A percentile compares a stretch with the other conserved stretches of the same genome.
Evolutionary conservation across 23 tunicate genomes (phyloP).

Genomic region (Styela clava): DNA sequence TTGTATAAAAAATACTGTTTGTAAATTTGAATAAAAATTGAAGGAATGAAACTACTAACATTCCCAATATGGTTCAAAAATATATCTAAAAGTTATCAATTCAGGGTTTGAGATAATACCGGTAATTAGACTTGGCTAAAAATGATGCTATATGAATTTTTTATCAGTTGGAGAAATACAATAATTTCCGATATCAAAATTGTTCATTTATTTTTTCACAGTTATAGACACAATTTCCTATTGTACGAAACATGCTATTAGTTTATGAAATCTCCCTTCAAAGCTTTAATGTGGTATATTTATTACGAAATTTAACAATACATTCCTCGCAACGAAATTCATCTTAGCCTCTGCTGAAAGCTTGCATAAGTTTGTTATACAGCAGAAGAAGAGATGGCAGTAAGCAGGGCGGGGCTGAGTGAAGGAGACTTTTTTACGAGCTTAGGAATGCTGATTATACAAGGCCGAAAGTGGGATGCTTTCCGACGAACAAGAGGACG

Average conservation of each 20-base stretch:
- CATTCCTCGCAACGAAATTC: not conserved
- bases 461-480: slow-evolving; percentile 32
- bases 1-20: too few relatives aligned
- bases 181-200: too few relatives aligned
- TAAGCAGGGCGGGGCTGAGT: not conserved
- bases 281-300: not conserved
- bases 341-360: slow-evolving; percentile 14
- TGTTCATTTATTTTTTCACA: too few relatives aligned
- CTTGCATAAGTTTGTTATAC: not conserved
- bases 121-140: too few relatives aligned
- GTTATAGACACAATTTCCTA: too few relatives aligned
- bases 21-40: too few relatives aligned
- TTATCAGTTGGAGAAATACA: too few relatives aligned
- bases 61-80: too few relatives aligned
- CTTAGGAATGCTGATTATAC: slow-evolving; percentile 35
- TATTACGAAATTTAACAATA: not conserved
- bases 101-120: too few relatives aligned
- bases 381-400: not conserved
- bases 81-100: too few relatives aligned
- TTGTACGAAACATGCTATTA: not conserved
- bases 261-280: not conserved
- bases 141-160: too few relatives aligned
- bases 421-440: slow-evolving; percentile 16
- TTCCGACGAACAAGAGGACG: slow-evolving; percentile 19
- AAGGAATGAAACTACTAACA: too few relatives aligned